phyloP scores from a whole-genome alignment of 23 tunicate species.

The Styela plicata region DNA sequence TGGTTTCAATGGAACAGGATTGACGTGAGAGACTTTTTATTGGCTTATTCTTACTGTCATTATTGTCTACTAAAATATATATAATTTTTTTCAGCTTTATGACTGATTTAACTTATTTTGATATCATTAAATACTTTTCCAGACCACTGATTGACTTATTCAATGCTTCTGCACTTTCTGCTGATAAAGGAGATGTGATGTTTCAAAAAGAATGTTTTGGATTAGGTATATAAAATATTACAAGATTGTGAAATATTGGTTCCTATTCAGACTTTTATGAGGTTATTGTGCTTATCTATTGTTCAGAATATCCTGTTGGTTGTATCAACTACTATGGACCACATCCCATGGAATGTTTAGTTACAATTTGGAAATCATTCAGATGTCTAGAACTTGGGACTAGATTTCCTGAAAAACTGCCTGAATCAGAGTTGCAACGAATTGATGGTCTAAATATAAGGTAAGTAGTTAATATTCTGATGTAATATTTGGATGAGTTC shows the following conservation, averaged over 20 bases:
- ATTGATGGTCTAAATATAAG: too few relatives aligned
- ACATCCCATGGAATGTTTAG: conserved; percentile 6
- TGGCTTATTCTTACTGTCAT: too few relatives aligned
- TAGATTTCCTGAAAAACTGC: neutral
- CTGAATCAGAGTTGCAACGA: neutral
- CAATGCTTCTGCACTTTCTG: neutral
- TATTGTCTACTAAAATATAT: too few relatives aligned
- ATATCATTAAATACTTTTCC: too few relatives aligned
- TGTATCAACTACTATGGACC: conserved; percentile 18
- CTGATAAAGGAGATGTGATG: conserved; percentile 19
- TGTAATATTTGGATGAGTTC: too few relatives aligned
- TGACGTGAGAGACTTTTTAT: neutral
- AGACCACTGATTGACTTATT: neutral
- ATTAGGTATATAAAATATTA: neutral
- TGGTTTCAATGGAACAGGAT: conserved; percentile 11
- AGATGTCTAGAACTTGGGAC: conserved; percentile 9
- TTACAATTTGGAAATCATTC: neutral
- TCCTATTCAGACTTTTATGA: neutral
- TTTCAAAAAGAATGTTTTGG: conserved; percentile 18
- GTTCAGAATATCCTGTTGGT: neutral
- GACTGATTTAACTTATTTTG: too few relatives aligned
- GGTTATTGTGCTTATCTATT: neutral
- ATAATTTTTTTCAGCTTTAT: too few relatives aligned
- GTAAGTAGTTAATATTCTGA: too few relatives aligned
- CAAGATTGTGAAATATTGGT: neutral